These are phyloP conservation scores for Pissodes strobi DNA, from an alignment of 1,140 invertebrate species.

Conservation along the genomic window DNA sequence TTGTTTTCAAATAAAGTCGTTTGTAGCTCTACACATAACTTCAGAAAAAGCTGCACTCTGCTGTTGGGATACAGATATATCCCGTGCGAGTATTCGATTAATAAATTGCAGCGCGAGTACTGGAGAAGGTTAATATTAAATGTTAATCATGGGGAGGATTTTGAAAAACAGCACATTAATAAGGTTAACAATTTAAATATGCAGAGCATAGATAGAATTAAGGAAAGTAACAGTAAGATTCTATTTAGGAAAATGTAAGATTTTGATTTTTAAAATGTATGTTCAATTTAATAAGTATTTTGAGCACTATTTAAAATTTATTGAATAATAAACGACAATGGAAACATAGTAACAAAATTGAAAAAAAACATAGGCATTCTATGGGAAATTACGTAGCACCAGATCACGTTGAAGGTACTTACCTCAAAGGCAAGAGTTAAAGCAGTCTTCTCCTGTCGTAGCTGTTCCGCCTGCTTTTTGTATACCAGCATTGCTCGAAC, in stretches of 20 bases:
- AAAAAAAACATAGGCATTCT: no score
- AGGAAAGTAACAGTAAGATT: no score
- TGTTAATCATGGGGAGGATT: no score
- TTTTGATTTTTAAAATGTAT: not conserved
- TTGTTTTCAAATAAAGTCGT: not conserved
- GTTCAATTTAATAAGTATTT: not conserved
- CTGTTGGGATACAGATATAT: not conserved
- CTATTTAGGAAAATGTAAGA: no score
- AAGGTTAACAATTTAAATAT: no score
- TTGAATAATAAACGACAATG: no score
- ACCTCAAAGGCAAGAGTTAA: constrained; percentile 78
- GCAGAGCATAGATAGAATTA: no score
- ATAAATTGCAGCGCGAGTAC: not conserved
- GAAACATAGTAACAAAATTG: no score
- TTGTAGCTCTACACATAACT: not conserved
- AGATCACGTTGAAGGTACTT: no score
- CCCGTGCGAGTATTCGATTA: not conserved
- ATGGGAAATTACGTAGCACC: constrained; percentile 20
- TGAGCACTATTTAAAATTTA: not conserved
- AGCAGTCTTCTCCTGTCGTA: constrained; percentile 78
- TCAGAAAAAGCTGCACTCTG: no score
- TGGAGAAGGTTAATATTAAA: no score
- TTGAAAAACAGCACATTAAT: no score
- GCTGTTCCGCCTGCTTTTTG: constrained; percentile 75
- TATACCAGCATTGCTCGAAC: constrained; percentile 73